Conservation (phyloP, 2,888 invertebrate genomes). For the Chloromyia formosa region DNA sequence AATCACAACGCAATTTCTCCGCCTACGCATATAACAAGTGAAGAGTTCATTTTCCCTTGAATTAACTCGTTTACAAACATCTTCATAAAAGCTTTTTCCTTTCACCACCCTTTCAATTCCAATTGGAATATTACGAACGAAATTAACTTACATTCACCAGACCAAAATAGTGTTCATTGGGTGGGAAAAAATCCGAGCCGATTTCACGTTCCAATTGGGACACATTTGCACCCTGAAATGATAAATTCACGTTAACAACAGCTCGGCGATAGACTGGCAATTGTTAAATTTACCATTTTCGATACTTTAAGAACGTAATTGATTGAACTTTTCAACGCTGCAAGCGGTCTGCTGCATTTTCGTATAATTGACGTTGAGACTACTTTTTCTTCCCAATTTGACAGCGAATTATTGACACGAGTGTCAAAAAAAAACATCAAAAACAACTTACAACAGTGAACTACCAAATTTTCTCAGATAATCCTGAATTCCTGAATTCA, state of each 20-base stretch:
- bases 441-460: background rate
- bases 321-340: background rate
- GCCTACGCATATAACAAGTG: no score
- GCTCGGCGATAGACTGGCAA: background rate
- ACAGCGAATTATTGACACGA: background rate
- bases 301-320: background rate
- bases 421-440: background rate
- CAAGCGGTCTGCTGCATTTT: background rate
- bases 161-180: constrained; percentile 99
- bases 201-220: constrained; percentile 99
- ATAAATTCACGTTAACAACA: background rate
- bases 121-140: no score
- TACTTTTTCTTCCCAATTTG: constrained; percentile 1
- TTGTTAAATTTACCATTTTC: background rate
- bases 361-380: constrained; percentile 1
- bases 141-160: constrained; percentile 90
- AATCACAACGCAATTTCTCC: no score
- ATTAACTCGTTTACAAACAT: no score
- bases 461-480: background rate
- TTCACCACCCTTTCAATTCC: no score
- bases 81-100: no score
- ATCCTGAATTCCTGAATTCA: background rate
- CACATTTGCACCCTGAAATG: constrained; percentile 89
- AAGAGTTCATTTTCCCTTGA: no score
- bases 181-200: constrained; percentile 97